A percentile compares a stretch with the other conserved stretches of the same genome.
phyloP scores from a whole-genome alignment of 2,888 invertebrate species.

The Pyrocoelia pectoralis region DNA sequence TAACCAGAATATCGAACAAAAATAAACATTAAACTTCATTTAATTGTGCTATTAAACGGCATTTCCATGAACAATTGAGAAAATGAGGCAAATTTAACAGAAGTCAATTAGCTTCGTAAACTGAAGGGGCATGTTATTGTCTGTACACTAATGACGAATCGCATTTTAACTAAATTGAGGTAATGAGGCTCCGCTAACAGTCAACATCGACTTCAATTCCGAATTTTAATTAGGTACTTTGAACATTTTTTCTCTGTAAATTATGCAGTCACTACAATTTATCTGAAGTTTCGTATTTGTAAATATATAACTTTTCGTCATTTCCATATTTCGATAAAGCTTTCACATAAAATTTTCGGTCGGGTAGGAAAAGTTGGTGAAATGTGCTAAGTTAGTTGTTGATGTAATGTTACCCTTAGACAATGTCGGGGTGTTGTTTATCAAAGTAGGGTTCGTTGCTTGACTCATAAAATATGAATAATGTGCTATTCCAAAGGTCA shows the following conservation, averaged over 20 bases:
- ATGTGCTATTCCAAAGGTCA: constrained; percentile 24
- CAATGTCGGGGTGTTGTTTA: constrained; percentile 28
- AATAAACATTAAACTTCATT: constrained; percentile 2
- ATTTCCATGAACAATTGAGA: constrained; percentile 29
- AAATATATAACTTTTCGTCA: constrained; percentile 16
- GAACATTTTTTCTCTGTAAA: constrained; percentile 16
- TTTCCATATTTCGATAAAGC: constrained; percentile 27
- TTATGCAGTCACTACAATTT: constrained; percentile 3
- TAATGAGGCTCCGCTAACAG: constrained; percentile 54
- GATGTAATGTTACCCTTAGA: constrained; percentile 39
- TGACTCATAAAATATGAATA: constrained; percentile 41
- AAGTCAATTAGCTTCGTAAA: constrained; percentile 58
- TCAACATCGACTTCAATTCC: constrained; percentile 44
- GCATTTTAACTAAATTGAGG: constrained; percentile 58
- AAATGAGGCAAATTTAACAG: constrained; percentile 46
- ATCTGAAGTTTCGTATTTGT: constrained; percentile 4
- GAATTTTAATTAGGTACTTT: constrained; percentile 36
- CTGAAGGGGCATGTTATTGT: constrained; percentile 49
- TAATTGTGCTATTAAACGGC: constrained; percentile 25
- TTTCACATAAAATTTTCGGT: constrained; percentile 22
- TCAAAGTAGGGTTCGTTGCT: constrained; percentile 31
- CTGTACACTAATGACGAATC: constrained; percentile 57
- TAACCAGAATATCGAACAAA: not conserved
- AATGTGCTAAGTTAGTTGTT: constrained; percentile 44
- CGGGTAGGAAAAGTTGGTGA: constrained; percentile 36